Conservation (phyloP, 35 echinoderm and acorn worm genomes). For the Heliocidaris erythrogramma region DNA sequence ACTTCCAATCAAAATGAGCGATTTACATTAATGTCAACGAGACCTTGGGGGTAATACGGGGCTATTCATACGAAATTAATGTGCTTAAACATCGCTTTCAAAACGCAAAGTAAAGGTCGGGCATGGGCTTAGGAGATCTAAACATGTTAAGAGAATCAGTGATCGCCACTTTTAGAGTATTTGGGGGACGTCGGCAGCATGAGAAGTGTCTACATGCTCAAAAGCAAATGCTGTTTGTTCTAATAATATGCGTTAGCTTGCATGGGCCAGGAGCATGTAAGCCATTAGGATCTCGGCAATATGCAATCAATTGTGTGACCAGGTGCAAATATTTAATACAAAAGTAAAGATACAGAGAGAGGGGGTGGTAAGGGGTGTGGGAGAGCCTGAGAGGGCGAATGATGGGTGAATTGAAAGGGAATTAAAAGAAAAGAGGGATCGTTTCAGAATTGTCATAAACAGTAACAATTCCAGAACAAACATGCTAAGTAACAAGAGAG, state of each 20-base stretch:
- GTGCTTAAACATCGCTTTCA: neutral
- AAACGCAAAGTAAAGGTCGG: neutral
- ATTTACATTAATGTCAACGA: neutral
- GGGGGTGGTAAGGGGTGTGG: neutral
- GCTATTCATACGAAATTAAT: neutral
- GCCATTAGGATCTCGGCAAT: neutral
- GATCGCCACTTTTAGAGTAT: neutral
- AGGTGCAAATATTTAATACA: neutral
- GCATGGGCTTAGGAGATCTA: neutral
- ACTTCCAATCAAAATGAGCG: neutral
- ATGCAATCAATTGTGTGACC: neutral
- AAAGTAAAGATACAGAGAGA: neutral
- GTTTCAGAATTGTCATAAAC: no score
- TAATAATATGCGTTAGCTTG: neutral
- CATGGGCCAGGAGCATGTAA: neutral
- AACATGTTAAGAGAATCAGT: neutral
- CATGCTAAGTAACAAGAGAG: no score
- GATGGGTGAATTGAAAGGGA: no score
- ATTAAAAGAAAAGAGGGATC: neutral
- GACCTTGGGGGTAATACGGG: neutral
- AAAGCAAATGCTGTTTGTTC: constrained; percentile 3
- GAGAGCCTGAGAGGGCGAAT: neutral
- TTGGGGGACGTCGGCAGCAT: neutral
- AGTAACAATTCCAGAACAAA: no score
- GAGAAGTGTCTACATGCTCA: neutral